Evolutionary conservation across 2,888 invertebrate genomes (phyloP), one percentile per base, ranked within the genome.

Genomic region (Marronus borbonicus): DNA sequence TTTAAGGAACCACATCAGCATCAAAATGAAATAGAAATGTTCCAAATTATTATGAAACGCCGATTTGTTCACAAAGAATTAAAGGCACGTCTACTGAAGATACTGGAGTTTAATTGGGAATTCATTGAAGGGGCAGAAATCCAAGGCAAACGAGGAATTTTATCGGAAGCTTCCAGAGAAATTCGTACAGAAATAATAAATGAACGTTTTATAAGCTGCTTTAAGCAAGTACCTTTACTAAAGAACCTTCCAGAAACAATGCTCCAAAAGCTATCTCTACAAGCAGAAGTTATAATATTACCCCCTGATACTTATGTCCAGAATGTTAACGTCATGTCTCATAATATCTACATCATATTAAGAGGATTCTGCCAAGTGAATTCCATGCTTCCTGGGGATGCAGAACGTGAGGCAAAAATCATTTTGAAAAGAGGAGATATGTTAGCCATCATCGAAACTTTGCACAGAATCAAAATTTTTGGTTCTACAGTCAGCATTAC

Each of bases 381-480:
- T 49, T 80, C 78, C n/a, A 66, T 36, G 55, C 60, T 80, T 36
- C 75, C 79, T 12, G 80, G 80, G 17, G 80, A 80, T 74, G 69
- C 64, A 8, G 79, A 80, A 65, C 74, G 76, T 17, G 36, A 78
- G 2, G 64, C 76, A 2, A 76, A 72, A 50, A 74, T 77, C 17
- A 78, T 80, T 65, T 60, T 80, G 17, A 76, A 80, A 31, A 12
- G 52, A n/a, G 80, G 80, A 4, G 81, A 80, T 77, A 76, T 78
- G 50, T 65, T 80, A 12, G 79, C 80, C 12, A 50, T 69, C 8
- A 79, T 79, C 10, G 79, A 79, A 74, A 79, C 79, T 14, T 64
- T 80, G 8, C 80, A 80, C 20, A 62, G 77, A 58, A 55, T 80
- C 28, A 66, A 62, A 66, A 78, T 78, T 44, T 80, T 80, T 62